Evolutionary conservation across 2,888 invertebrate genomes (phyloP).

Genomic region (Dioctria rufipes): DNA sequence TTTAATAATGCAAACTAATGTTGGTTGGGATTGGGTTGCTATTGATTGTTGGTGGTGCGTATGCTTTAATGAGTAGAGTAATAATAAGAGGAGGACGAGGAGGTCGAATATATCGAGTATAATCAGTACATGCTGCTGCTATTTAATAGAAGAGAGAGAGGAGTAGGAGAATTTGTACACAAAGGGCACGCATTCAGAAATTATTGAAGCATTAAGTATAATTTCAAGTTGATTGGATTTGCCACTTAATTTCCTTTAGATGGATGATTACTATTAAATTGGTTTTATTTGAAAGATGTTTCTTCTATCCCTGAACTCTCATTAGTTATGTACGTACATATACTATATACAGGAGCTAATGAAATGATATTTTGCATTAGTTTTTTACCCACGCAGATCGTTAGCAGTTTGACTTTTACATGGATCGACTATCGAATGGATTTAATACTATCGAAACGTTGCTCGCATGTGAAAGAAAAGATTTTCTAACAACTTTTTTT

Average conservation of each 20-base stretch:
- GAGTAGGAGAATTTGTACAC: not conserved
- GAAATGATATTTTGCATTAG: no score
- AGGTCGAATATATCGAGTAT: not conserved
- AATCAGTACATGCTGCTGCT: not conserved
- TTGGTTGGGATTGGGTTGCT: not conserved
- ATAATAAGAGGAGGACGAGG: slow-evolving; percentile 19
- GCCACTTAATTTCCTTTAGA: not conserved
- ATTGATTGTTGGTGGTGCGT: slow-evolving; percentile 25
- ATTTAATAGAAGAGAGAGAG: not conserved
- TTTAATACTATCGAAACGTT: no score
- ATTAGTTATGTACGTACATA: no score
- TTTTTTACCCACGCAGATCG: no score
- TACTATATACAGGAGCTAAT: no score
- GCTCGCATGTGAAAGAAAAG: no score
- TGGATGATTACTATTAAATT: not conserved
- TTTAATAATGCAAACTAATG: slow-evolving; percentile 11
- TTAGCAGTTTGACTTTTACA: no score
- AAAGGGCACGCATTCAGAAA: not conserved
- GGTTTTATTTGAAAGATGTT: not conserved
- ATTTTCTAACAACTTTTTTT: no score
- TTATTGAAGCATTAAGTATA: slow-evolving; percentile 2
- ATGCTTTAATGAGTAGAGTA: slow-evolving; percentile 14
- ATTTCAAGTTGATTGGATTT: slow-evolving; percentile 10
- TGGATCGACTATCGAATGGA: no score
- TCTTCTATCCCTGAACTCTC: no score